Evolutionary conservation across 2,888 invertebrate species (phyloP).

Genomic region (Diarsia mendica): DNA sequence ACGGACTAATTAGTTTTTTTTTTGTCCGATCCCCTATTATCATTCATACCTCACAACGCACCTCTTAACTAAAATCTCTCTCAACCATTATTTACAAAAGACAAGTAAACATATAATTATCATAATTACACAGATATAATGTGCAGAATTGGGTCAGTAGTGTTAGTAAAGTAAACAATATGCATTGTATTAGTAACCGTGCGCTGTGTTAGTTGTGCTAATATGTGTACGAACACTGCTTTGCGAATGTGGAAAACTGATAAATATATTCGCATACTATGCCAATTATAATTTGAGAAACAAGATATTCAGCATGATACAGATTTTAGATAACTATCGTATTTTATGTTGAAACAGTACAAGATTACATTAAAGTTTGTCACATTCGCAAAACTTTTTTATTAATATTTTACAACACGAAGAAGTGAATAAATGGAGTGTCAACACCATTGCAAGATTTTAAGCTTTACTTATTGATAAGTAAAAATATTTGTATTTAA

Average conservation of each 20-base stretch:
- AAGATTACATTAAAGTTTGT: neutral
- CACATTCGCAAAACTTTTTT: constrained; percentile 31
- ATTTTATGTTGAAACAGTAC: neutral
- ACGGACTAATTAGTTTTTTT: no score
- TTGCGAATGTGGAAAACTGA: constrained; percentile 43
- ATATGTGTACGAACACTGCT: constrained; percentile 35
- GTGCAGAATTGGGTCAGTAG: constrained; percentile 57
- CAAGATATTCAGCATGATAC: no score
- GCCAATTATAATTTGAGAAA: neutral
- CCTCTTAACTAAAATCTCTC: constrained; percentile 13
- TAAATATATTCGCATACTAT: neutral
- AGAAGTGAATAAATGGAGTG: constrained; percentile 43
- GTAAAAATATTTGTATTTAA: neutral
- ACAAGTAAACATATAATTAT: constrained; percentile 28
- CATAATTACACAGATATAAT: constrained; percentile 42
- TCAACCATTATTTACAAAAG: constrained; percentile 25
- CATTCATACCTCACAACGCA: neutral
- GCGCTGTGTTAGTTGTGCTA: constrained; percentile 50
- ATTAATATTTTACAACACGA: constrained; percentile 16
- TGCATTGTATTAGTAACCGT: constrained; percentile 24
- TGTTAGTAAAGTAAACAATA: constrained; percentile 51
- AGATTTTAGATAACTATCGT: neutral
- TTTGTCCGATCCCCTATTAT: no score
- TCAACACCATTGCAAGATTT: neutral
- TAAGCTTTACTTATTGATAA: neutral